Evolutionary conservation across 2,113 vertebrate species (phyloP).

Genomic region (Notarius lentiginosus): DNA sequence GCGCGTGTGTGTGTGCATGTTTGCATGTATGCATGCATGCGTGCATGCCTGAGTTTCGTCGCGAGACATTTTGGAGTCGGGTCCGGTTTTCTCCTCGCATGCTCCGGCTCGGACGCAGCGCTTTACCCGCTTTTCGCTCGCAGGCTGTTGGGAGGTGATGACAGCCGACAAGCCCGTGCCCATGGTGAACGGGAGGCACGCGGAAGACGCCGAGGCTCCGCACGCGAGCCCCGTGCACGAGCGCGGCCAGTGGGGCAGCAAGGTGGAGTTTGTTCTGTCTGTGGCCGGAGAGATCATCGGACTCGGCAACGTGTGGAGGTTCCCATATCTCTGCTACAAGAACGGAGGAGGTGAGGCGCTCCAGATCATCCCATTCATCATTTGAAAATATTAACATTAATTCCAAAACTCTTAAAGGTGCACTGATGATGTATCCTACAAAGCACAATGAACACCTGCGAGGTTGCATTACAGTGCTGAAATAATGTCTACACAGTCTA

Average conservation of each 20-base stretch:
- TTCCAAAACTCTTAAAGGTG: neutral
- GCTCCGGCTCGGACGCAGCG: neutral
- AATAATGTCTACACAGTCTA: neutral
- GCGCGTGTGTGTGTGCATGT: neutral
- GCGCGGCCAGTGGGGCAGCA: conserved; percentile 98
- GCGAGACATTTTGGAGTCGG: neutral
- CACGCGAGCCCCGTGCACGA: conserved; percentile 81
- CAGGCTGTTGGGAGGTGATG: conserved; percentile 86
- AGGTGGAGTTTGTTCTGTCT: conserved; percentile 95
- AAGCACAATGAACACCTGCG: neutral
- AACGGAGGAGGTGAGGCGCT: conserved; percentile 92
- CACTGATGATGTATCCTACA: neutral
- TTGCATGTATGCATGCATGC: neutral
- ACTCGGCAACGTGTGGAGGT: conserved; percentile 96
- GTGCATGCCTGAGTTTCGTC: neutral
- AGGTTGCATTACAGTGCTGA: neutral
- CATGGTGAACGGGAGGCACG: conserved; percentile 91
- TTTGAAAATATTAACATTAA: neutral
- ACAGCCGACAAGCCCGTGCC: conserved; percentile 95
- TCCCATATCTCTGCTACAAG: conserved; percentile 99
- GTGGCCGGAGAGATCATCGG: conserved; percentile 99
- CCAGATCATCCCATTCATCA: neutral
- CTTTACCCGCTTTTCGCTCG: conserved; percentile 1
- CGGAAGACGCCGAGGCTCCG: conserved; percentile 83
- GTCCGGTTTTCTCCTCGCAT: neutral